These are phyloP conservation scores for Drosophila monieri DNA, from an alignment of 2,888 invertebrate species.

Conservation along the genomic window DNA sequence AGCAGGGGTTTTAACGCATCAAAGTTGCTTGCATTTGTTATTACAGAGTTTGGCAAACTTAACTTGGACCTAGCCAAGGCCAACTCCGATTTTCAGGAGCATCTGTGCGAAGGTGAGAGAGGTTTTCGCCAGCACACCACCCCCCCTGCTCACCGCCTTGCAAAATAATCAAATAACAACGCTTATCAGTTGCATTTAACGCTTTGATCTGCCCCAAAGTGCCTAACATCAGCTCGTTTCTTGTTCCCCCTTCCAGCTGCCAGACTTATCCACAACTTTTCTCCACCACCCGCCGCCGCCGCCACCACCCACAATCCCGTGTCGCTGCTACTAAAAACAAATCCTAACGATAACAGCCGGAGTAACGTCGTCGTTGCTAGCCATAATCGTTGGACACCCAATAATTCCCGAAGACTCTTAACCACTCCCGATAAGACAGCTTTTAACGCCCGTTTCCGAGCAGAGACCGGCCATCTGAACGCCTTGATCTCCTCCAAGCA, in stretches of 20 bases:
- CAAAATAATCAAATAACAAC: conserved; percentile 39
- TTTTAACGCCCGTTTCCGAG: conserved; percentile 29
- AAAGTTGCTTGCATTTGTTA: conserved; percentile 12
- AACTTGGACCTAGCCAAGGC: conserved; percentile 76
- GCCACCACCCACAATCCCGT: conserved; percentile 35
- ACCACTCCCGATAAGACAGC: conserved; percentile 25
- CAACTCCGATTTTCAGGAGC: conserved; percentile 79
- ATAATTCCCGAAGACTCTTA: conserved; percentile 31
- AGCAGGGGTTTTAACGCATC: conserved; percentile 8
- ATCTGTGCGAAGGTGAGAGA: conserved; percentile 80
- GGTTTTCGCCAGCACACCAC: not conserved
- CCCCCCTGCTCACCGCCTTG: not conserved
- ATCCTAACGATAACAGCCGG: conserved; percentile 42
- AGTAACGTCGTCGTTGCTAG: conserved; percentile 35
- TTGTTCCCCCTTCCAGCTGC: conserved; percentile 54
- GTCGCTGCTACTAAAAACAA: conserved; percentile 46
- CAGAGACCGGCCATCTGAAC: conserved; percentile 78
- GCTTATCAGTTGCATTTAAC: conserved; percentile 45
- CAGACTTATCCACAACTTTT: conserved; percentile 49
- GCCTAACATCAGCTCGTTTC: conserved; percentile 11
- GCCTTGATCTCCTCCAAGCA: conserved; percentile 77
- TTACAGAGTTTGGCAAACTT: conserved; percentile 78
- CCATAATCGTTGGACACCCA: conserved; percentile 29
- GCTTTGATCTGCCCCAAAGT: conserved; percentile 15
- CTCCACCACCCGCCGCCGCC: conserved; percentile 21